Evolutionary conservation across 2,888 invertebrate species (phyloP), one percentile per base, ranked within the genome.

Genomic region (Euzetes globulus): DNA sequence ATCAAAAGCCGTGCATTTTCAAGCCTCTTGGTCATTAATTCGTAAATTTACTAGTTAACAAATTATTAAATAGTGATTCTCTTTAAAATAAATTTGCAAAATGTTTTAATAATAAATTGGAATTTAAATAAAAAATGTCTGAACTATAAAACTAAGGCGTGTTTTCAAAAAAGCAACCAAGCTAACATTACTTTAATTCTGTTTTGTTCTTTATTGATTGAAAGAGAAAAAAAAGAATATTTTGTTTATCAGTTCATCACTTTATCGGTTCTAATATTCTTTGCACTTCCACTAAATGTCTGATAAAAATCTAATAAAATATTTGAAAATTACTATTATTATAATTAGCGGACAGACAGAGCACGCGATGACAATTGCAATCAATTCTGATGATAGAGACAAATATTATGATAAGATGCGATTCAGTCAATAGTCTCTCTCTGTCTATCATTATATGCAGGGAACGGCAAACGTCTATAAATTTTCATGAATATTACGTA

Each of bases 281-380:
- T 7, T n/a, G 19, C 19, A 52, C n/a, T n/a, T n/a, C 19, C 33
- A 52, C n/a, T 52, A n/a, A 52, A 52, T 52, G 52, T 47, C 13
- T 47, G 47, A 47, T 52, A 25, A 25, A 55, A 55, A 55, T 55
- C 6, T 25, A 6, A 22, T 22, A 55, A 47, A 47, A 47, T 47
- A 22, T 55, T 55, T 55, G 1, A 22, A 55, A 22, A 19, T 25
- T 6, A 55, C 9, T 55, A 55, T 55, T 13, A 25, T 25, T 25
- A 52, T 52, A 19, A 52, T 6, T n/a, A n/a, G 19, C 17, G 9
- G 19, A 25, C 4, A 55, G 55, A 55, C 25, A 22, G n/a, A n/a
- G 25, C 55, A 55, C 55, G 55, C 52, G n/a, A n/a, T 52, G 52
- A 52, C 52, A 52, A 52, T 52, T 19, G 52, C 25, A 55, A 55